Base-by-base conservation (phyloP, 2,888 invertebrate species). In the Eucera pruinosa region DNA sequence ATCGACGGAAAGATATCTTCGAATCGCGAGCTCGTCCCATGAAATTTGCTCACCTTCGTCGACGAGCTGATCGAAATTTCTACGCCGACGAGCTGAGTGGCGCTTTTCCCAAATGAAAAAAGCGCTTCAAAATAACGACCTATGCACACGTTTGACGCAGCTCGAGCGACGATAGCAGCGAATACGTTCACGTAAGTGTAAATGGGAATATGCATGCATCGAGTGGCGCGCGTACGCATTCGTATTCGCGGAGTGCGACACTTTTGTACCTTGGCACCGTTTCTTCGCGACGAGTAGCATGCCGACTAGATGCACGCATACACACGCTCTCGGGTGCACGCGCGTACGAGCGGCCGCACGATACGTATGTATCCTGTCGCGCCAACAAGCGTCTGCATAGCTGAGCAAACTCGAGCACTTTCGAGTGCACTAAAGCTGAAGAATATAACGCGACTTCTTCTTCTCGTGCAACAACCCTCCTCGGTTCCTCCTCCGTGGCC, bases 231-330 rank as follows among this genome's bases (percentile, higher is more conserved):
- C 66, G 50, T n/a, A 57, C 57, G 55, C 30, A 20, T n/a, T n/a
- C 11, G 13, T 2, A 18, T 33, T 33, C 54, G 54, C 62, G 50
- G 54, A 61, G 45, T 70, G 68, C 65, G 65, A 76, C 65, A 41
- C n/a, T 72, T 58, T 72, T 60, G 45, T 50, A 72, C 79, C 72
- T 79, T 78, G 79, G 72, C 79, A 79, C 72, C 65, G 78, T 79
- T 79, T 67, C 67, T 36, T 23, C 25, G 45, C 13, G 33, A 50
- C 43, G 45, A 39, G 0, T 15, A 39, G 20, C 3, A 15, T 33
- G 47, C 47, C 18, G 7, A 25, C 25, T n/a, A 33, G 33, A 20
- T 13, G n/a, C 23, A 13, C 2, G 47, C 11, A 18, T 27, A 20
- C 1, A 25, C 20, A 39, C 41, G 39, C 41, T 20, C 61, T 30